Percentiles rank a stretch among this genome's conserved stretches.
These are phyloP conservation scores for Synanthedon vespiformis DNA, from an alignment of 2,888 invertebrate genomes.

Conservation along the genomic window DNA sequence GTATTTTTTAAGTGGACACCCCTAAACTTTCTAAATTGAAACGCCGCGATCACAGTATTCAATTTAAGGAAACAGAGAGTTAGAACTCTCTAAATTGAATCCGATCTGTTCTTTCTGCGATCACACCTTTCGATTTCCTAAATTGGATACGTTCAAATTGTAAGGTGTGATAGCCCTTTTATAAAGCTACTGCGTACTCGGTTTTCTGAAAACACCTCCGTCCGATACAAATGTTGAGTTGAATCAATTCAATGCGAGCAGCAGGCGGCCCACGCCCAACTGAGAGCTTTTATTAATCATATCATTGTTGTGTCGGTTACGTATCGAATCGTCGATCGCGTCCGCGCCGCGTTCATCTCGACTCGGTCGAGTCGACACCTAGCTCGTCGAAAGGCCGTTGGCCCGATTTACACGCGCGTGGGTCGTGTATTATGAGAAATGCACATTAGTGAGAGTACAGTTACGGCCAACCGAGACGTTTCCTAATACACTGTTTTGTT, in stretches of 20 bases:
- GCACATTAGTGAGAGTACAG: conserved; percentile 36
- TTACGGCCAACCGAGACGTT: conserved; percentile 31
- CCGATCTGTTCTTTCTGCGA: too few species aligned
- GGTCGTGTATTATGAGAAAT: conserved; percentile 40
- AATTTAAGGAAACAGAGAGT: too few species aligned
- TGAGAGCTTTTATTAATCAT: conserved; percentile 26
- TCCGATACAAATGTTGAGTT: neutral
- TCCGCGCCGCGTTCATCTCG: conserved; percentile 26
- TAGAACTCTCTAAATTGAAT: too few species aligned
- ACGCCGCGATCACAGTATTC: too few species aligned
- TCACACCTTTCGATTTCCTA: too few species aligned
- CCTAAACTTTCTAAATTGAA: too few species aligned
- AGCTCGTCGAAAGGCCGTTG: conserved; percentile 46
- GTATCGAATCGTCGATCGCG: conserved; percentile 21
- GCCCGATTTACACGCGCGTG: conserved; percentile 48
- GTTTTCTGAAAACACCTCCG: conserved; percentile 1
- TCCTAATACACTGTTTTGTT: conserved; percentile 44
- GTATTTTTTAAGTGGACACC: too few species aligned
- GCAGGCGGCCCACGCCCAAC: conserved; percentile 20
- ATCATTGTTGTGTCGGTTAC: conserved; percentile 23
- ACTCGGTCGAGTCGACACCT: conserved; percentile 12
- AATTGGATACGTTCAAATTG: too few species aligned
- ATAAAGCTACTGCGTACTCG: neutral
- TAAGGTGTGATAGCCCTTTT: too few species aligned
- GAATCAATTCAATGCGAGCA: conserved; percentile 9